Base-by-base conservation (phyloP, 1,140 invertebrate species). In the Drosophila littoralis region DNA sequence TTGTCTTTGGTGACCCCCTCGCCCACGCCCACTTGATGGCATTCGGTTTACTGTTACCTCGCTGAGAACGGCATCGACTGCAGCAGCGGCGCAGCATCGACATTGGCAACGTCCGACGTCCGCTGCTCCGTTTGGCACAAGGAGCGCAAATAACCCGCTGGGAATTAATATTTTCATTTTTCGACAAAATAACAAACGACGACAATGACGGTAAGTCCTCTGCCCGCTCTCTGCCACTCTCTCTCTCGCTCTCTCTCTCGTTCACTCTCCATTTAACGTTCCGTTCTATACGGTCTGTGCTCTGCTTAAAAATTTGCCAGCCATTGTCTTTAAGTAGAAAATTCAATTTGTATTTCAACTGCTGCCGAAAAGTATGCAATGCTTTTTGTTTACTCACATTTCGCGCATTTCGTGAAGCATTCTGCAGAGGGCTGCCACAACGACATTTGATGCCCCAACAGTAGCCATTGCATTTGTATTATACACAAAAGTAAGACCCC, bases 291-390 rank as follows among this genome's bases (percentile, higher is more conserved):
- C 15, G 33, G n/a, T 52, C 36, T 45, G 40, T 1, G 22, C 51
- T 22, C 51, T 48, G 36, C 54, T 60, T 42, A 52, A 67, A 77
- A 85, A 80, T 85, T 85, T 75, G 70, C 64, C 58, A 61, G 38
- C 75, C 79, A 75, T 85, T 85, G 81, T 86, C 82, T 85, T 86
- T 81, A 81, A 85, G 84, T 85, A 73, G 74, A 66, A 85, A 85
- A 85, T 81, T 85, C 78, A 85, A 85, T 85, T 85, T 84, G 60
- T 57, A 61, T 71, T 81, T 69, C 50, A 43, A 55, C 51, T 57
- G 60, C 57, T n/a, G 52, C 52, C 45, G 36, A 63, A 45, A 68
- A 46, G 58, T 68, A 58, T 66, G 76, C 76, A 79, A 79, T 48
- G 50, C 55, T 75, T 75, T 75, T 71, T 75, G 73, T 71, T 65